Evolutionary conservation across 2,797 vertebrate genomes (phyloP).

Genomic region (Graptemys geographica): DNA sequence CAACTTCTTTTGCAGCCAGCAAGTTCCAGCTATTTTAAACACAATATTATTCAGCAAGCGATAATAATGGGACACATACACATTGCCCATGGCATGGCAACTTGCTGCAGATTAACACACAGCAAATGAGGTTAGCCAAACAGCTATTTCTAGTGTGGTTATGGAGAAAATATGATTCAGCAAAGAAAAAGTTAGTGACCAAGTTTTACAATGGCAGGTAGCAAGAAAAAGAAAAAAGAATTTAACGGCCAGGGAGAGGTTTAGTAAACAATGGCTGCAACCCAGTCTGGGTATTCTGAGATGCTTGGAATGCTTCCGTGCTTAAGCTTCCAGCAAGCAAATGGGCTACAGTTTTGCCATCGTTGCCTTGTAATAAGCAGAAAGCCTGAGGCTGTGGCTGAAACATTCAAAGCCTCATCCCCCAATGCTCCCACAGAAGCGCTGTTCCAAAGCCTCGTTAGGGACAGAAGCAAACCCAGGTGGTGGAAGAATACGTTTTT

Average conservation of each 20-base stretch:
- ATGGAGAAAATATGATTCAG: neutral
- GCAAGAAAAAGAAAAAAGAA: constrained; percentile 14
- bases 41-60: neutral
- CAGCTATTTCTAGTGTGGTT: accelerated
- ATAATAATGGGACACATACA: neutral
- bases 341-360: constrained; percentile 16
- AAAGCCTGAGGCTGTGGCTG: neutral
- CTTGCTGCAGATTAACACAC: neutral
- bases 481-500: constrained; percentile 29
- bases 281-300: neutral
- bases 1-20: constrained; percentile 27
- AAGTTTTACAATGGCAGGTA: constrained; percentile 3
- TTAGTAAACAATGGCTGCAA: neutral
- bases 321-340: neutral
- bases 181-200: neutral
- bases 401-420: constrained; percentile 15
- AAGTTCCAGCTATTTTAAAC: neutral
- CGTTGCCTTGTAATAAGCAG: constrained; percentile 26
- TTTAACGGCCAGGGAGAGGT: neutral
- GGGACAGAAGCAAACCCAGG: neutral
- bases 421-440: neutral
- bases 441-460: neutral
- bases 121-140: neutral
- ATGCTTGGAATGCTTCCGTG: too few relatives aligned
- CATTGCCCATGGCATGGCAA: neutral